Conservation (phyloP, 37 sponge, comb jelly and placozoan species). For the Crambe crambe region DNA sequence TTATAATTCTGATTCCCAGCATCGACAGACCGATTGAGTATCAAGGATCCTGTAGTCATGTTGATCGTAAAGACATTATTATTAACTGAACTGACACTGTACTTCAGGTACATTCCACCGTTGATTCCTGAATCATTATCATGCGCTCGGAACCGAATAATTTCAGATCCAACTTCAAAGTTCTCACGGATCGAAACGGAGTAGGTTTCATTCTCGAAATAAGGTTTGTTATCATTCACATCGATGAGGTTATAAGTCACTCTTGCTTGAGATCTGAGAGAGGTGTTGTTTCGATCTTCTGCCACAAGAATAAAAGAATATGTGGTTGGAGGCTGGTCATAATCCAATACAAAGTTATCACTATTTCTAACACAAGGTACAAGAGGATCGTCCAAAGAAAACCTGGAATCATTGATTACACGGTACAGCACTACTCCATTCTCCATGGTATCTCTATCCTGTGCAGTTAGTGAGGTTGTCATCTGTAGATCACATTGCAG, state of each 20-base stretch:
- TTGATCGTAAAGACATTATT: background rate
- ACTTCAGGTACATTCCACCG: background rate
- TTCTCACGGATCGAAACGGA: background rate
- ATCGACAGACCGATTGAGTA: background rate
- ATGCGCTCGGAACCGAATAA: constrained; percentile 5
- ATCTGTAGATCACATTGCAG: background rate
- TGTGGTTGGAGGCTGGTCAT: background rate
- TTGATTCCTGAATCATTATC: background rate
- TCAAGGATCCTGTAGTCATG: background rate
- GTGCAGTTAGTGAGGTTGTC: background rate
- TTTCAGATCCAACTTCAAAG: background rate
- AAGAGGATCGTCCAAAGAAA: background rate
- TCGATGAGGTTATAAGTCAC: constrained; percentile 3
- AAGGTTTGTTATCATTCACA: constrained; percentile 17
- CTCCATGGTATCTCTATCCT: background rate
- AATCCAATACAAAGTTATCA: background rate
- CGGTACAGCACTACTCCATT: background rate
- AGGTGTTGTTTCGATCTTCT: background rate
- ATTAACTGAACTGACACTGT: background rate
- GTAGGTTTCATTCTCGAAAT: background rate
- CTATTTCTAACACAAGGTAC: constrained; percentile 2
- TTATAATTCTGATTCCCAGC: background rate
- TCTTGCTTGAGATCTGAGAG: background rate
- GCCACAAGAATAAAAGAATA: constrained; percentile 2
- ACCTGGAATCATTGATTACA: background rate